Base-by-base conservation (phyloP, 2,797 vertebrate genomes). In the Cyprinodon diabolis region DNA sequence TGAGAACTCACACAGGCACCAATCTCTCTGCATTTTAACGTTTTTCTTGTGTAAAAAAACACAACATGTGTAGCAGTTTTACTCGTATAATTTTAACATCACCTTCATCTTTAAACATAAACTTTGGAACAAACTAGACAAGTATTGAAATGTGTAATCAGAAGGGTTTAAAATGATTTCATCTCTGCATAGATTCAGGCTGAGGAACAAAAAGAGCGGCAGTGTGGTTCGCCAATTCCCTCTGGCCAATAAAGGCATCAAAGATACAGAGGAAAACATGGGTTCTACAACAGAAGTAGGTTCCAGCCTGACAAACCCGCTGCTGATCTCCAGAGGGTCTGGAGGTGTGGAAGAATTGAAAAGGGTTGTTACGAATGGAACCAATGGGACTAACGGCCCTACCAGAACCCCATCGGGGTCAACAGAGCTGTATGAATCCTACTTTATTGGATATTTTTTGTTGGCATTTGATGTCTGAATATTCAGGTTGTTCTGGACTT, bases 141-240 rank as follows among this genome's bases (percentile, higher is more conserved):
- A 49, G 13, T 49, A 14, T 51, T 51, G 6, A 51, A 51, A 51
- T 15, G 15, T 14, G 4, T 15, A 51, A 51, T 4, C 40, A 43
- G 40, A 43, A 43, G 40, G 3, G 40, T 5, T 43, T 43, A 43
- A 43, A 43, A 43, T 43, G 40, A 43, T 43, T 25, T 21, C 35
- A 35, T 58, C 19, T 78, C 48, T 69, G 6, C 14, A 40, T 81
- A 99, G 98, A 81, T 98, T 97, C 19, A 94, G 98, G 88, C 93
- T 98, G 90, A 96, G 96, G 88, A 99, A 97, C 93, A 98, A 98
- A 94, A 98, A 98, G 94, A 96, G 96, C 90, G 93, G 92, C 58
- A 95, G 94, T 8, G 95, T 94, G 76, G 93, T 95, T 76, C 96
- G 96, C 68, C 92, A 95, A 0, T 97, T 97, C 88, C 95, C 96